Percentiles rank a stretch among this genome's conserved stretches.
Conservation (phyloP, 2,888 invertebrate species). For the Habroteleia sp. region DNA sequence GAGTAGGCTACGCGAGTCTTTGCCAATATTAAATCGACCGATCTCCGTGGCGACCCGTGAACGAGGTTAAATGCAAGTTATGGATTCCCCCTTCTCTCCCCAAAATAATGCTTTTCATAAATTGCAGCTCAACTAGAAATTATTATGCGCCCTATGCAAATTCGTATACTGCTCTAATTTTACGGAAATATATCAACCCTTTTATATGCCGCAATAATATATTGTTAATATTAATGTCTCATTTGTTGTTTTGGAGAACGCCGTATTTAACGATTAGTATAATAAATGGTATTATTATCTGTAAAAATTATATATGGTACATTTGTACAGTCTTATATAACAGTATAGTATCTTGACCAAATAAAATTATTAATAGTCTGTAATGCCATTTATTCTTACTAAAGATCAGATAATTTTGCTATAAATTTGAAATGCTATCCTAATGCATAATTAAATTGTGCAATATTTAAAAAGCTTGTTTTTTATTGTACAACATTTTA, state of each 20-base stretch:
- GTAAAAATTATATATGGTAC: no score
- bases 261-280: no score
- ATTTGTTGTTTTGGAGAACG: conserved; percentile 4
- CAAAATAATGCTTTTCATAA: conserved; percentile 63
- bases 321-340: no score
- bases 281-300: no score
- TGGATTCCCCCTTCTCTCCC: conserved; percentile 46
- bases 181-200: conserved; percentile 56
- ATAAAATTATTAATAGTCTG: no score
- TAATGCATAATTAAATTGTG: conserved; percentile 20
- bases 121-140: conserved; percentile 62
- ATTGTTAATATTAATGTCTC: conserved; percentile 48
- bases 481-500: conserved; percentile 37
- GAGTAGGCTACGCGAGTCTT: conserved; percentile 66
- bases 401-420: no score
- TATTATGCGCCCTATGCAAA: conserved; percentile 63
- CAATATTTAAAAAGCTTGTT: conserved; percentile 20
- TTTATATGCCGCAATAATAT: conserved; percentile 52
- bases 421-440: neutral
- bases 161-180: conserved; percentile 57
- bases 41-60: conserved; percentile 67
- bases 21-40: conserved; percentile 71
- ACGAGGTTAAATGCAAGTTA: conserved; percentile 69
- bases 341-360: no score
- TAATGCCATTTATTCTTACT: no score